Base-by-base conservation (phyloP, 2,113 vertebrate species). In the Nannospalax galili region DNA sequence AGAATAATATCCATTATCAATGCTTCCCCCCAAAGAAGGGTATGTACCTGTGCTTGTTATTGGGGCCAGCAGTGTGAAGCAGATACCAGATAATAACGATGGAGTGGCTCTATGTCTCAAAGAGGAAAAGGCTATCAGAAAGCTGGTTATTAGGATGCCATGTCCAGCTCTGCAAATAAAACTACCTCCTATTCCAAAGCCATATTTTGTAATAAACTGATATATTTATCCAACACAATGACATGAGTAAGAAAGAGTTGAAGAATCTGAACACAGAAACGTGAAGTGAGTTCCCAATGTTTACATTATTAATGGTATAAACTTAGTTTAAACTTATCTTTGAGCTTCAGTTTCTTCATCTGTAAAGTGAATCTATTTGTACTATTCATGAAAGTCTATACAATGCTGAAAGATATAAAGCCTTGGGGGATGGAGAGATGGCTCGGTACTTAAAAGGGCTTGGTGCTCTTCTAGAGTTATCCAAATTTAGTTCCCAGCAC, bases 1-100 rank as follows among this genome's bases (percentile, higher is more conserved):
- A 70, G 86, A 98, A 87, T 98, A 97, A 97, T 97, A 93, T 97
- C 98, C 98, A 98, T 98, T 98, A 98, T 97, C 96, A 97, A 95
- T 95, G 93, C 82, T 95, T 97, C 97, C 56, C 96, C 92, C 70
- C 77, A 96, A n/a, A n/a, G 90, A 98, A 98, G 97, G 98, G 96
- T 92, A 0, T 37, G 88, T 48, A 97, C 80, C 56, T 42, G 45
- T 48, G 84, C n/a, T 84, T 91, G 60, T 91, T 70, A 75, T 88
- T 62, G 73, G 56, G 69, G 62, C 60, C 48, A 37, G 17, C 35
- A 81, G 75, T 24, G 79, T 67, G 92, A 40, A 94, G 72, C 30
- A 84, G 95, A 79, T n/a, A 65, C 89, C 48, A n/a, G 56, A 72
- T 94, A 75, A 84, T 93, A 96, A 95, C 96, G 92, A 92, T n/a